Base-by-base conservation (phyloP, 2,888 invertebrate genomes). In the Erannis defoliaria region DNA sequence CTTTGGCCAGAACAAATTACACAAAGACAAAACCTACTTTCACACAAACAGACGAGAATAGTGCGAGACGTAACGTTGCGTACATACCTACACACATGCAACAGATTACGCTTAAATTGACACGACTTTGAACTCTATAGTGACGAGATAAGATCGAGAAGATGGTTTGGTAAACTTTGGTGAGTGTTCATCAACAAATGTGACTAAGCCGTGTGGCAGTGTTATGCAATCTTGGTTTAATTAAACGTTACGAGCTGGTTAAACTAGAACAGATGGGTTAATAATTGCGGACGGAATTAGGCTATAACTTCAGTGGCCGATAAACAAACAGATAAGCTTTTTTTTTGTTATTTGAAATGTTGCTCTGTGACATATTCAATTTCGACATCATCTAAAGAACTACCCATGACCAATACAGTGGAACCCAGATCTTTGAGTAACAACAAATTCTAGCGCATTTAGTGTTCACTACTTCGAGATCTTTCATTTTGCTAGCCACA, bases 171-270 rank as follows among this genome's bases (percentile, higher is more conserved):
- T 40, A 21, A 51, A 46, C 19, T 37, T 54, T 56, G 54, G 42
- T 23, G 49, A 18, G 54, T 45, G 46, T 48, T 46, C 48, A 63
- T 38, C 57, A 49, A 55, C 56, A 49, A 62, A 62, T 57, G 59
- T 66, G 59, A 55, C 55, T 58, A 61, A 64, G 46, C 51, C 64
- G 55, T 65, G 63, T 63, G 67, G 62, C 59, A 51, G 42, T 50
- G 62, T 67, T 68, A 71, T 71, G 68, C 66, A 71, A 71, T 64
- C 49, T 49, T 48, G 67, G 65, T 68, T 68, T 66, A 62, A 68
- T 71, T 67, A 56, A 62, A 64, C 64, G 66, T 67, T 64, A 71
- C 66, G 67, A 63, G 64, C 63, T 66, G 64, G 59, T 67, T 64
- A 66, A 68, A 68, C 67, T 71, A 62, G 71, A 59, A 43, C 62